A percentile compares a stretch with the other conserved stretches of the same genome.
These are phyloP conservation scores for Calcarius lapponicus DNA, from an alignment of 2,797 vertebrate genomes.

Conservation along the genomic window DNA sequence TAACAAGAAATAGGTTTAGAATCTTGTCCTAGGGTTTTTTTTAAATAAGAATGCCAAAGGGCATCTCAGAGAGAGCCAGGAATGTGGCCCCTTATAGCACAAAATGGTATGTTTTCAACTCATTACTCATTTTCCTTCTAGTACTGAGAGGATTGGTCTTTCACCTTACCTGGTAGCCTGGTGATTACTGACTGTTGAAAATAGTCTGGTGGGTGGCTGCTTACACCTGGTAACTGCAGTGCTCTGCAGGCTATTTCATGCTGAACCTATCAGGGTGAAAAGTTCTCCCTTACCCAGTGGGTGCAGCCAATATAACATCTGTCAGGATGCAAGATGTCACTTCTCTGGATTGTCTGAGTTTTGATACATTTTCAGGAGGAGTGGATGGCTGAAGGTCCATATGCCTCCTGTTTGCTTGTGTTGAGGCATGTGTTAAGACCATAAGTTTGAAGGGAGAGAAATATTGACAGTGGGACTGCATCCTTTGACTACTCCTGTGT, in stretches of 20 bases:
- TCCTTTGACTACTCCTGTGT: not conserved
- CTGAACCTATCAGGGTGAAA: not conserved
- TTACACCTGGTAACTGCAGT: not conserved
- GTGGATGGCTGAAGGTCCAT: not conserved
- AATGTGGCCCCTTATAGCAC: not conserved
- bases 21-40: not conserved
- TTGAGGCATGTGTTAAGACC: not conserved
- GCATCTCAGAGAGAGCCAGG: not conserved
- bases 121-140: not conserved
- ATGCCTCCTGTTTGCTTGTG: not conserved
- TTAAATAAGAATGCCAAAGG: not conserved
- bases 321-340: not conserved
- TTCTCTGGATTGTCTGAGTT: not conserved
- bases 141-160: not conserved
- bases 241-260: not conserved
- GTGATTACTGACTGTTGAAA: not conserved
- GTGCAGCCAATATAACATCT: not conserved
- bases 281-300: not conserved
- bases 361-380: not conserved
- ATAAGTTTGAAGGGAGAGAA: not conserved
- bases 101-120: not conserved
- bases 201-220: not conserved
- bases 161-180: not conserved
- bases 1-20: not conserved
- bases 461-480: not conserved